A percentile compares a stretch with the other conserved stretches of the same genome.
Conservation (phyloP, 2,797 vertebrate genomes). For the Helicolenus hilgendorfi region DNA sequence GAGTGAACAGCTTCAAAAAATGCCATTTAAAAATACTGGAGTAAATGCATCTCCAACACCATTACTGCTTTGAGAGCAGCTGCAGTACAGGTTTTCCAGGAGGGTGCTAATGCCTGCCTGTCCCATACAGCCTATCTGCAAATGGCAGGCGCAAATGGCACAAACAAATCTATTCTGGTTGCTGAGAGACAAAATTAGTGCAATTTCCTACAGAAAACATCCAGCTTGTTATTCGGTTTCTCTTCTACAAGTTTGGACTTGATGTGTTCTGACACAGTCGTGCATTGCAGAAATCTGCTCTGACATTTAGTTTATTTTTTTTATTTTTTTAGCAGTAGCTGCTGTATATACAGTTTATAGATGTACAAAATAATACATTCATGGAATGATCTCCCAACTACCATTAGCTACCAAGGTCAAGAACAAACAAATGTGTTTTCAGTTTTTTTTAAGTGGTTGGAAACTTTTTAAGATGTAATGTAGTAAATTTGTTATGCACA, state of each 20-base stretch:
- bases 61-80: neutral
- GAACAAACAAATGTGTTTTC: no score
- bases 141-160: neutral
- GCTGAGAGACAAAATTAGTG: neutral
- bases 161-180: neutral
- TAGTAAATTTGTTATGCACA: no score
- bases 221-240: neutral
- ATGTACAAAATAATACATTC: neutral
- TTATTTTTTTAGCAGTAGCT: neutral
- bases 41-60: neutral
- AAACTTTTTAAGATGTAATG: no score
- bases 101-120: neutral
- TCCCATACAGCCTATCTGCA: neutral
- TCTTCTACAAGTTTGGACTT: neutral
- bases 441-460: no score
- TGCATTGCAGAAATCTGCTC: neutral
- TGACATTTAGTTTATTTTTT: neutral
- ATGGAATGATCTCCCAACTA: neutral
- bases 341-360: neutral
- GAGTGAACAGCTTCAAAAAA: neutral
- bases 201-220: neutral
- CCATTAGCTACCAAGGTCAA: no score
- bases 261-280: neutral
- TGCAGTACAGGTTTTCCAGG: no score
- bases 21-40: neutral